Evolutionary conservation across 2,888 invertebrate species (phyloP).

Genomic region (Coelinius sp.): DNA sequence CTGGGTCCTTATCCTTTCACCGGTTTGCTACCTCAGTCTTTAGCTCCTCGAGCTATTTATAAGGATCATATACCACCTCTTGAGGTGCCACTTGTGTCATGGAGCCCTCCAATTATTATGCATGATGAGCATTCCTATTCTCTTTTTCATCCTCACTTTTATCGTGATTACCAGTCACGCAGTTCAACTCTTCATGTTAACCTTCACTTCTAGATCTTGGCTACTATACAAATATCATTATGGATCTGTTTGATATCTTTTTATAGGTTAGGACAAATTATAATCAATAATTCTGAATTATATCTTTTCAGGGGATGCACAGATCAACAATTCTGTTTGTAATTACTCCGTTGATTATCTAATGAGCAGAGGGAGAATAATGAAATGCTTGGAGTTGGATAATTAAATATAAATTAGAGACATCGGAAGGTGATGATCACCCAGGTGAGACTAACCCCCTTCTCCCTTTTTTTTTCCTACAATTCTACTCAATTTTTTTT

Average conservation of each 20-base stretch:
- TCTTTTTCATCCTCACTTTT: conserved; percentile 26
- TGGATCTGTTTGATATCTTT: not conserved
- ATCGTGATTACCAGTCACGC: conserved; percentile 42
- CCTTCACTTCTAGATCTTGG: conserved; percentile 28
- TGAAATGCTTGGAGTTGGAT: conserved; percentile 1
- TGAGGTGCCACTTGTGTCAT: conserved; percentile 31
- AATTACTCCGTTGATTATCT: not conserved
- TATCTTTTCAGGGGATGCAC: not conserved
- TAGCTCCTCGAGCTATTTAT: conserved; percentile 34
- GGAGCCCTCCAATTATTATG: conserved; percentile 26
- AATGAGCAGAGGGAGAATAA: not conserved
- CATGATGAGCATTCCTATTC: conserved; percentile 37
- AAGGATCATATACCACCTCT: conserved; percentile 17
- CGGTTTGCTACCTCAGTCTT: not conserved
- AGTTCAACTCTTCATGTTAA: conserved; percentile 17
- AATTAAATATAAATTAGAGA: conserved; percentile 33
- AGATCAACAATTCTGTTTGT: not conserved
- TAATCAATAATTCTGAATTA: too few species aligned
- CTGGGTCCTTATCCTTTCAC: conserved; percentile 52
- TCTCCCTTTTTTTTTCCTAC: not conserved
- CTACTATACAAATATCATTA: conserved; percentile 34
- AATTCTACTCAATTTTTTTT: not conserved
- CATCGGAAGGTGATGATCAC: conserved; percentile 24
- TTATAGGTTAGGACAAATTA: not conserved
- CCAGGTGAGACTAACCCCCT: conserved; percentile 20